Base-by-base conservation (phyloP, 2,797 vertebrate species). In the Triplophysa yarkandensis region DNA sequence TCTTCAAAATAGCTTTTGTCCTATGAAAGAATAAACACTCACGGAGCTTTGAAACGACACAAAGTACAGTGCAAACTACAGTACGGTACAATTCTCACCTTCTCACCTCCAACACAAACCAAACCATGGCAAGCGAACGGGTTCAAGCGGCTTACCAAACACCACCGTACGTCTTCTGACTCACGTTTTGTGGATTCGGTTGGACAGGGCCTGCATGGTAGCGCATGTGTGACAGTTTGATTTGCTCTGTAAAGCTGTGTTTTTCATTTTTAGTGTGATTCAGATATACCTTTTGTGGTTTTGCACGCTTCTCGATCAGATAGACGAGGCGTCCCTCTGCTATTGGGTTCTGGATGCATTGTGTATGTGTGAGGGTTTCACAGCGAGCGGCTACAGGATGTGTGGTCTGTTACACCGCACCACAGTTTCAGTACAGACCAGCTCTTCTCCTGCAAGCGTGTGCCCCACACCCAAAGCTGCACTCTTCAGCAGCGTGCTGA, bases 211-310 rank as follows among this genome's bases (percentile, higher is more conserved):
- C 69, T 6, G n/a, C 60, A 46, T 19, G 17, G 4, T n/a, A 50
- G 6, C 44, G n/a, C 1, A 39, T 28, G 69, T 77, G 73, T 85
- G 84, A 81, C 86, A 73, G 86, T 88, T 87, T 68, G 48, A 73
- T 50, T 13, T 55, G 36, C 34, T 69, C 25, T 76, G 36, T 57
- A 88, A 91, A 89, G 84, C 88, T 87, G 83, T 88, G 88, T 87
- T 87, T 90, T 87, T 90, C 86, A 89, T 85, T 90, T 83, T 86
- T 82, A 87, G 80, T 86, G 81, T 88, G 69, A 82, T 61, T 68
- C 80, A 84, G 87, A 85, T 87, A 80, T 73, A 50, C 70, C 61
- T 70, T 80, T 80, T 86, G 85, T 43, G 84, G 85, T 79, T 84
- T 82, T 73, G 55, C 70, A 71, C 25, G n/a, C 43, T 78, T 52